Conservation (phyloP, 2,888 invertebrate species). For the Mythimna impura region DNA sequence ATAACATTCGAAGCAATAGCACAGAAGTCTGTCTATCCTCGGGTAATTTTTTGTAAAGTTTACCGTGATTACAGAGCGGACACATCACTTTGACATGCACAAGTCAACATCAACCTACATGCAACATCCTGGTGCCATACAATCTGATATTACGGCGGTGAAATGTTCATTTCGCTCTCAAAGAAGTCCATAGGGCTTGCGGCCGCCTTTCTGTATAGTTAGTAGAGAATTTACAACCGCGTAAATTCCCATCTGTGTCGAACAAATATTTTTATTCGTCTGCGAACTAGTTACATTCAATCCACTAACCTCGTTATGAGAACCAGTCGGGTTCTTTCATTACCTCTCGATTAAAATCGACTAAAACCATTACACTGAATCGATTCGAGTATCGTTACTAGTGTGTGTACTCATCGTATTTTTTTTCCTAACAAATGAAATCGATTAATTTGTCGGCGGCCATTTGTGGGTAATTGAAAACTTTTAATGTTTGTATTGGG, state of each 20-base stretch:
- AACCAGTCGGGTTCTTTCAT: constrained; percentile 66
- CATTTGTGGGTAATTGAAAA: constrained; percentile 46
- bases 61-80: constrained; percentile 10
- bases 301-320: constrained; percentile 77
- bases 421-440: constrained; percentile 63
- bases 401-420: constrained; percentile 47
- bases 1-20: constrained; percentile 6
- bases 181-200: constrained; percentile 13
- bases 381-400: constrained; percentile 44
- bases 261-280: constrained; percentile 77
- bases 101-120: constrained; percentile 24
- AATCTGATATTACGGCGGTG: constrained; percentile 9
- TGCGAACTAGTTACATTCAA: constrained; percentile 75
- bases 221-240: constrained; percentile 69
- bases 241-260: constrained; percentile 74
- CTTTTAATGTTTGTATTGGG: constrained; percentile 48
- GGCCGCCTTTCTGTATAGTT: constrained; percentile 56
- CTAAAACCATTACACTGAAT: constrained; percentile 53
- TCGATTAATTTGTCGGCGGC: constrained; percentile 63
- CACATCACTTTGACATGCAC: constrained; percentile 12
- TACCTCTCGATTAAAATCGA: constrained; percentile 63
- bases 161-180: constrained; percentile 27
- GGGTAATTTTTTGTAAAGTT: constrained; percentile 13
- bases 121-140: constrained; percentile 30
- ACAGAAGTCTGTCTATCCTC: background rate